Percentiles rank a stretch among this genome's conserved stretches.
These are phyloP conservation scores for Platycheirus rosarum DNA, from an alignment of 2,888 invertebrate species.

Conservation along the genomic window DNA sequence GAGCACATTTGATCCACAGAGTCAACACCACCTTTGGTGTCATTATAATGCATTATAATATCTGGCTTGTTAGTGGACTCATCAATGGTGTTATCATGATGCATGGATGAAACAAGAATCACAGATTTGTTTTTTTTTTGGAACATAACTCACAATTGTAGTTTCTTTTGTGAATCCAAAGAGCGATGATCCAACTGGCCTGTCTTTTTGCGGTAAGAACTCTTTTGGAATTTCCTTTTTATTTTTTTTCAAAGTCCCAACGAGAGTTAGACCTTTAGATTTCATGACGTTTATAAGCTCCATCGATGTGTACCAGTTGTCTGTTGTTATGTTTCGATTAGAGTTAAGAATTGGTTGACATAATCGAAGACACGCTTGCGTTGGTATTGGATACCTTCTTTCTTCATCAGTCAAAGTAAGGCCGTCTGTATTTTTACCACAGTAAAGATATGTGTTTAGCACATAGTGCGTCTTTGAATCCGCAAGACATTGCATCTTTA, in stretches of 20 bases:
- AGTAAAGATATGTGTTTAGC: conserved; percentile 15
- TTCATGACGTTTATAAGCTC: conserved; percentile 1
- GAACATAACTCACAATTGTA: conserved; percentile 8
- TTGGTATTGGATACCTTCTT: conserved; percentile 5
- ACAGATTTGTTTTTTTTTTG: conserved; percentile 18
- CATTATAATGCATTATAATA: not conserved
- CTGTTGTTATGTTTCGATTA: conserved; percentile 12
- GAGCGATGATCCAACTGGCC: not conserved
- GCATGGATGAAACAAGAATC: conserved; percentile 12
- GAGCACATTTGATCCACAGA: not conserved
- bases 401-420: conserved; percentile 1
- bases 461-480: conserved; percentile 20
- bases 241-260: not conserved
- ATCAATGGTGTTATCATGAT: conserved; percentile 13
- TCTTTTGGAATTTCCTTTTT: not conserved
- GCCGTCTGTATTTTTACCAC: conserved; percentile 3
- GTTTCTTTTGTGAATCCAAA: conserved; percentile 17
- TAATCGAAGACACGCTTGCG: not conserved
- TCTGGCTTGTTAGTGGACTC: not conserved
- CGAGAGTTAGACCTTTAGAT: not conserved
- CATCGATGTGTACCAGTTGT: conserved; percentile 16
- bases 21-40: not conserved
- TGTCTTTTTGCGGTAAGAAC: not conserved
- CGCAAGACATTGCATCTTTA: conserved; percentile 9
- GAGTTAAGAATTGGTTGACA: conserved; percentile 16